Base-by-base conservation (phyloP, 2,797 vertebrate genomes). In the Fistularia commersonii region DNA sequence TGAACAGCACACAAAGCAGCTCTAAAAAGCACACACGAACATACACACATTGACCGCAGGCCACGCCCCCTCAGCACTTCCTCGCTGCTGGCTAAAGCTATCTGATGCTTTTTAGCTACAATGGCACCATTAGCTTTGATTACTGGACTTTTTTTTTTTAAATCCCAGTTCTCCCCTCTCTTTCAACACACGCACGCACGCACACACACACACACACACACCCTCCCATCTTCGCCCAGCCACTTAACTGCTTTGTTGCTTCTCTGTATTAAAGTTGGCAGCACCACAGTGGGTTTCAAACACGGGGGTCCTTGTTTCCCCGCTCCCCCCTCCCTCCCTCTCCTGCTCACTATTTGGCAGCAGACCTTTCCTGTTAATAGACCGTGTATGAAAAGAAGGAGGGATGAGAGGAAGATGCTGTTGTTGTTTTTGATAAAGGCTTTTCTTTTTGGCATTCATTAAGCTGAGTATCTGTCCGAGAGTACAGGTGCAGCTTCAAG, bases 361-460 rank as follows among this genome's bases (percentile, higher is more conserved):
- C 74, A 43, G 54, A 79, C 64, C 81, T 90, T 92, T 93, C 87
- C 92, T 88, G 90, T 74, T 81, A 88, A 84, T 85, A 76, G 86
- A 88, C 84, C 76, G 87, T 81, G 90, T 79, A 68, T 69, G 83
- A 83, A 64, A 78, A 77, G 54, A 64, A 67, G 36, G 47, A 60
- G 54, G 65, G 73, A 69, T 49, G 72, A 72, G 73, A 70, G 64
- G 72, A 75, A 69, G 74, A 82, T 72, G 32, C 73, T 80, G 68
- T 83, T 83, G 83, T 79, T 77, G 68, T 66, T 71, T 52, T 80
- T 72, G 57, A 77, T 56, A 58, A 65, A 61, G 59, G 53, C 56
- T 61, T 65, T 64, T 51, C 41, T 57, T 48, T 41, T 41, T 55
- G 62, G 64, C 71, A 74, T 80, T 83, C 83, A 81, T 76, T 74